Base-by-base conservation (phyloP, 2,888 invertebrate genomes). In the Monoplex corrugatus region DNA sequence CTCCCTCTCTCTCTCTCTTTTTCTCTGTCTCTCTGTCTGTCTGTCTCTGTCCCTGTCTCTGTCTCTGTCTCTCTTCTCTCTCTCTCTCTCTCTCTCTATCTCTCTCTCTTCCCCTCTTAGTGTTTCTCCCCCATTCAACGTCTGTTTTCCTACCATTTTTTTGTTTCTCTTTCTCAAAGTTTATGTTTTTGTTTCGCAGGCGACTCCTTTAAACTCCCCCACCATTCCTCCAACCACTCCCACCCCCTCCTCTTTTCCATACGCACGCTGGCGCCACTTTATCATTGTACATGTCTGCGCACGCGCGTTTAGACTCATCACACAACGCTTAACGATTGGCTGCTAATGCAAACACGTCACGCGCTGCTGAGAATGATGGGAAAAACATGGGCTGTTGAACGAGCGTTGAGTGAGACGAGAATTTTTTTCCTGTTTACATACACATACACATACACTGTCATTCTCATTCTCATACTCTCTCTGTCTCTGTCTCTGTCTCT, bases 271-370 rank as follows among this genome's bases (percentile, higher is more conserved):
- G 87, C 87, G 87, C 87, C 87, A 87, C 78, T 44, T 13, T 75
- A 38, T 87, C 87, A 87, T 68, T 87, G 87, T 50, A 50, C 87
- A 78, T 87, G 87, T 87, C 87, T 87, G 78, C 87, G 68, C 87
- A 87, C 87, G 87, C 75, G 78, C 57, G 43, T 45, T 75, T 44
- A 75, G 68, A 78, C 72, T 40, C 75, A 75, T 72, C 78, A 45
- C 40, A n/a, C 87, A 68, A 50, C 75, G 50, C 43, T 78, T 87
- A 75, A 87, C 38, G 44, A 78, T 44, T 72, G 87, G 75, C 87
- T 78, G 50, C 75, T 35, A 75, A 75, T 44, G 45, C 87, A 87
- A 87, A 87, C 87, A 87, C 87, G 87, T 78, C 82, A 82, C 82
- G 82, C 82, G 82, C 45, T n/a, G 32, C 82, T 82, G 45, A 8